Conservation (phyloP, 2,888 invertebrate species). For the Cataglyphis livida region DNA sequence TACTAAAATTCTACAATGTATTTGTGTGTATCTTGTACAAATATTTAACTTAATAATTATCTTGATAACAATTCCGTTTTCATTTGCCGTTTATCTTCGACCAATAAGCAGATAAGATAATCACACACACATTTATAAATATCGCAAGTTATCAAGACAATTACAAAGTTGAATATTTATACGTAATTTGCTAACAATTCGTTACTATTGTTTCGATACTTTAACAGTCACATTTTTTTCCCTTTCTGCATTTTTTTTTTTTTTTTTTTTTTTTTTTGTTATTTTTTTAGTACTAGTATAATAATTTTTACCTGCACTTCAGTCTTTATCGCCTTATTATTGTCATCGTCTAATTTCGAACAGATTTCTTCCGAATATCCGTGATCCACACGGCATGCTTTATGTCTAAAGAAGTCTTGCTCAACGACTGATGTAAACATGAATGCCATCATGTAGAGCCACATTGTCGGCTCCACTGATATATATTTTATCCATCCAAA, state of each 20-base stretch:
- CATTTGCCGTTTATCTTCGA: neutral
- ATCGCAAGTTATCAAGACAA: neutral
- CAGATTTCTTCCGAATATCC: slow-evolving; percentile 90
- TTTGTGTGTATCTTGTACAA: neutral
- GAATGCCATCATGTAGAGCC: slow-evolving; percentile 95
- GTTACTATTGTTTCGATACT: neutral
- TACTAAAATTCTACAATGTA: neutral
- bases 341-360: slow-evolving; percentile 87
- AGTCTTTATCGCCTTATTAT: slow-evolving; percentile 87
- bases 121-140: neutral
- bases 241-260: neutral
- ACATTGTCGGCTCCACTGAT: slow-evolving; percentile 95
- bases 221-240: neutral
- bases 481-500: slow-evolving; percentile 84
- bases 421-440: slow-evolving; percentile 93
- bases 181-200: neutral
- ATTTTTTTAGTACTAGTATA: neutral
- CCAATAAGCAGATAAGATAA: slow-evolving; percentile 10
- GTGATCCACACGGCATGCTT: slow-evolving; percentile 92
- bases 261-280: no score
- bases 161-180: slow-evolving; percentile 10
- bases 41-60: neutral
- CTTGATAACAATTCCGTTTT: neutral
- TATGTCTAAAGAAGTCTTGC: slow-evolving; percentile 92
- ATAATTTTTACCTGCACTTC: slow-evolving; percentile 88